These are phyloP conservation scores for Pinctada fucata DNA, from an alignment of 2,888 invertebrate species.

Conservation along the genomic window DNA sequence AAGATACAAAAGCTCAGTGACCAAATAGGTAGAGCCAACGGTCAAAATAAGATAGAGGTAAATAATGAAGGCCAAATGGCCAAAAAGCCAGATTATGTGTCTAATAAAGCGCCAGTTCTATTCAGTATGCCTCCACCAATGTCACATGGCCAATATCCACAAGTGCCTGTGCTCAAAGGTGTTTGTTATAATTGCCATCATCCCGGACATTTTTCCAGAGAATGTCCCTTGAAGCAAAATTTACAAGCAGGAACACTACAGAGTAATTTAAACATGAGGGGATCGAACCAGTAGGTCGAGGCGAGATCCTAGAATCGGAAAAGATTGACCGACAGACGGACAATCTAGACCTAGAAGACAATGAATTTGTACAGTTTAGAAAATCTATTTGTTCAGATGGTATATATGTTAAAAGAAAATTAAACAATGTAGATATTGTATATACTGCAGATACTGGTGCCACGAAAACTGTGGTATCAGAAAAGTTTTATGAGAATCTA, in stretches of 20 bases:
- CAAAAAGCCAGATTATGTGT: too few species aligned
- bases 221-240: constrained; percentile 1
- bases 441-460: constrained; percentile 23
- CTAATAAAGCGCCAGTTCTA: too few species aligned
- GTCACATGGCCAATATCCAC: too few species aligned
- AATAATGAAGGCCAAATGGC: too few species aligned
- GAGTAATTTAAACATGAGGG: constrained; percentile 1
- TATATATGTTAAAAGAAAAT: constrained; percentile 1
- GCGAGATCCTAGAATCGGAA: background rate
- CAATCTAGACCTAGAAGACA: too few species aligned
- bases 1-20: constrained; percentile 1
- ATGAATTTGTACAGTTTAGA: background rate
- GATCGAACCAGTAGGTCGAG: constrained; percentile 6
- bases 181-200: background rate
- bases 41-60: too few species aligned
- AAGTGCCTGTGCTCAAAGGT: too few species aligned
- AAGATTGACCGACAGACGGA: background rate
- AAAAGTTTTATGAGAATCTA: constrained; percentile 1
- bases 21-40: too few species aligned
- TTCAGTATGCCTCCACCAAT: too few species aligned
- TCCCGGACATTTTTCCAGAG: background rate
- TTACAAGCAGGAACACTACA: background rate
- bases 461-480: constrained; percentile 17
- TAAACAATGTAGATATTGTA: background rate
- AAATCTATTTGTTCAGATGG: constrained; percentile 13